A percentile compares a stretch with the other conserved stretches of the same genome.
phyloP scores from a whole-genome alignment of 2,888 invertebrate genomes.

The Liodrosophila aerea region DNA sequence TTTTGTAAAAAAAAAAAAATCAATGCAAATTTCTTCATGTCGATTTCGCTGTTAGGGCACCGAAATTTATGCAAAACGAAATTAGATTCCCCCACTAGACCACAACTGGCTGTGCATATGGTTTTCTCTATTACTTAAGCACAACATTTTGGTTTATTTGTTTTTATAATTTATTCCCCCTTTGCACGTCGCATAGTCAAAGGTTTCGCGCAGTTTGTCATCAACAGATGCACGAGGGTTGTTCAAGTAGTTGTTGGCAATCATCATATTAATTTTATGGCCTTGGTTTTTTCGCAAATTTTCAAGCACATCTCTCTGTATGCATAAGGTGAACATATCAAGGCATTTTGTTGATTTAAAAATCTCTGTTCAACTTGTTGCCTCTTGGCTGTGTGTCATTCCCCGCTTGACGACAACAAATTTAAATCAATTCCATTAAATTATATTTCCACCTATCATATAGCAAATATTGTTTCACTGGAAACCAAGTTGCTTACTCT shows the following conservation, averaged over 20 bases:
- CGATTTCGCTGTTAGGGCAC: conserved; percentile 41
- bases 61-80: conserved; percentile 23
- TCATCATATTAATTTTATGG: too few relatives aligned
- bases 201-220: conserved; percentile 34
- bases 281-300: too few relatives aligned
- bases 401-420: conserved; percentile 12
- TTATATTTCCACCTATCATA: background rate
- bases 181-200: conserved; percentile 21
- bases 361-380: conserved; percentile 36
- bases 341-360: conserved; percentile 34
- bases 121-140: conserved; percentile 46
- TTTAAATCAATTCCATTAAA: conserved; percentile 6
- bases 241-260: background rate
- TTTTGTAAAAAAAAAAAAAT: conserved; percentile 32
- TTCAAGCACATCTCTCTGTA: background rate
- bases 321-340: conserved; percentile 10
- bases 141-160: conserved; percentile 41
- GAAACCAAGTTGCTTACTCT: background rate
- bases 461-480: too few relatives aligned
- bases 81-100: conserved; percentile 14
- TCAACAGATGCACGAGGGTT: conserved; percentile 28
- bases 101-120: conserved; percentile 5
- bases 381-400: conserved; percentile 12
- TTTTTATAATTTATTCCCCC: conserved; percentile 48
- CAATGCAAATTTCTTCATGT: conserved; percentile 51